Conservation (phyloP, 2,888 invertebrate genomes). For the Caenorhabditis sp. region DNA sequence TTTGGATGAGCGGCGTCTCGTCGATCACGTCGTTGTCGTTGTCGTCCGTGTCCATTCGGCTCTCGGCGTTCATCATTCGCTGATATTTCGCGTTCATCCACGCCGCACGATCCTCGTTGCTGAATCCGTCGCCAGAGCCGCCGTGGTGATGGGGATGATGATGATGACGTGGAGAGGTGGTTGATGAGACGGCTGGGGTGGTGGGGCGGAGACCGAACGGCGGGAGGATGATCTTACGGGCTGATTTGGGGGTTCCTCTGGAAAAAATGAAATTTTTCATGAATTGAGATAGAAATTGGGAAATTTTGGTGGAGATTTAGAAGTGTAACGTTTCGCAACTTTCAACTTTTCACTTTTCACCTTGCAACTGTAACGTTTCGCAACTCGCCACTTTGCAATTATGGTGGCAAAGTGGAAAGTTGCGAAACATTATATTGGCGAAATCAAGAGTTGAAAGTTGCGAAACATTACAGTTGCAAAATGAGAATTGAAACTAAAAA, state of each 20-base stretch:
- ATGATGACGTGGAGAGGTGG: too few species aligned
- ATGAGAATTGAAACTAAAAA: too few species aligned
- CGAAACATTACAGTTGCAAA: too few species aligned
- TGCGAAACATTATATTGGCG: too few species aligned
- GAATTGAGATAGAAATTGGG: too few species aligned
- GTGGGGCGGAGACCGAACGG: neutral
- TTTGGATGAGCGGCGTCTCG: constrained; percentile 27
- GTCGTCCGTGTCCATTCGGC: constrained; percentile 37
- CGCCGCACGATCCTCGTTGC: constrained; percentile 16
- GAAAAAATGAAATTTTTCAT: neutral
- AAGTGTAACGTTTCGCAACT: too few species aligned
- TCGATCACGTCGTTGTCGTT: constrained; percentile 31
- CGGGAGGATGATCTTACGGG: constrained; percentile 13
- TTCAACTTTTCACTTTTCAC: too few species aligned
- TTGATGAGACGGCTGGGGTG: neutral
- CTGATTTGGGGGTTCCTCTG: constrained; percentile 43
- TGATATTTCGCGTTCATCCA: constrained; percentile 36
- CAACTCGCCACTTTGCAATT: too few species aligned
- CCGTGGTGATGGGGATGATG: constrained; percentile 13
- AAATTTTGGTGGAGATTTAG: too few species aligned
- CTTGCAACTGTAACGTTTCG: too few species aligned
- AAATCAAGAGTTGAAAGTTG: too few species aligned
- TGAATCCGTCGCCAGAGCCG: constrained; percentile 39
- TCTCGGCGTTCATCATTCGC: constrained; percentile 45
- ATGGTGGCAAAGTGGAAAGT: too few species aligned